Conservation (phyloP, 2,888 invertebrate species). For the Cyclophora punctaria region DNA sequence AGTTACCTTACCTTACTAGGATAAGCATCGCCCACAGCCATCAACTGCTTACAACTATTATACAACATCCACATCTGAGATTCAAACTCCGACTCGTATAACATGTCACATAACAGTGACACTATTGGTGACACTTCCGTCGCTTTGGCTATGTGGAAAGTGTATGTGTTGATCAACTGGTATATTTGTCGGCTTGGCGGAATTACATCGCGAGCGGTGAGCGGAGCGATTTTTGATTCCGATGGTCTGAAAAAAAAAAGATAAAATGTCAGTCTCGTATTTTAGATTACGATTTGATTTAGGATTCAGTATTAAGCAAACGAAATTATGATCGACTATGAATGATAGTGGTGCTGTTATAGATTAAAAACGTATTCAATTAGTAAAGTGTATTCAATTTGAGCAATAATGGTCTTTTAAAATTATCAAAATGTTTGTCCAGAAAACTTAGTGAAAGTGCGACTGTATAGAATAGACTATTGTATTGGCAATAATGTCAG, state of each 20-base stretch:
- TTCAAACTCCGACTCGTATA: constrained; percentile 97
- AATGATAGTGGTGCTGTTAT: too few relatives aligned
- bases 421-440: too few relatives aligned
- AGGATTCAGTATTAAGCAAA: too few relatives aligned
- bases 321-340: too few relatives aligned
- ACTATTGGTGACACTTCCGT: constrained; percentile 86
- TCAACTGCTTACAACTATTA: constrained; percentile 90
- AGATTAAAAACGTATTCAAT: too few relatives aligned
- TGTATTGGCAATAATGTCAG: too few relatives aligned
- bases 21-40: constrained; percentile 92
- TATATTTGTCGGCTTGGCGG: constrained; percentile 93
- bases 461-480: too few relatives aligned
- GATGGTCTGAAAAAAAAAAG: constrained; percentile 77
- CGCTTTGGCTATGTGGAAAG: constrained; percentile 86
- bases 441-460: too few relatives aligned
- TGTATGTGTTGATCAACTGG: constrained; percentile 90
- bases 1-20: constrained; percentile 79
- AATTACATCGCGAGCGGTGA: constrained; percentile 88
- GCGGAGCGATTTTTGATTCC: constrained; percentile 86
- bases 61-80: constrained; percentile 98
- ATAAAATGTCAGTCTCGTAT: too few relatives aligned
- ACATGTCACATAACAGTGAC: constrained; percentile 86
- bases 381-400: too few relatives aligned
- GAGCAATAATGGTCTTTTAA: too few relatives aligned
- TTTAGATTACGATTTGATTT: too few relatives aligned